Evolutionary conservation across 2,113 vertebrate species (phyloP).

Genomic region (Lagopus muta): DNA sequence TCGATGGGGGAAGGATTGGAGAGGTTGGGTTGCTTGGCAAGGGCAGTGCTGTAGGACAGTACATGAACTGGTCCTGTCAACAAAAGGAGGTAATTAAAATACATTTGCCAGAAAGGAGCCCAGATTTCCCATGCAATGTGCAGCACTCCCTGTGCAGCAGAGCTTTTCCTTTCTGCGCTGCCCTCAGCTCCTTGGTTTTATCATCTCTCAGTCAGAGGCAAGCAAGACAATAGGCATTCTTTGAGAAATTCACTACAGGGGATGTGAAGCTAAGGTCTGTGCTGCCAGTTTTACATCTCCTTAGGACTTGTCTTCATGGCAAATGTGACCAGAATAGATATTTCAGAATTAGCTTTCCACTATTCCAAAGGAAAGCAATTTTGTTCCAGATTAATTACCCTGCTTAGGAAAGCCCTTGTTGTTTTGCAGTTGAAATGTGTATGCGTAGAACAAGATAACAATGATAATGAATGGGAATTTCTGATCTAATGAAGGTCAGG

Average conservation of each 20-base stretch:
- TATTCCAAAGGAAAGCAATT: conserved; percentile 17
- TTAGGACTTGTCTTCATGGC: conserved; percentile 35
- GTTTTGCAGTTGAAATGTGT: accelerated
- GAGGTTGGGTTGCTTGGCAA: not conserved
- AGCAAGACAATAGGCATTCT: conserved; percentile 58
- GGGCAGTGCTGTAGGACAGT: not conserved
- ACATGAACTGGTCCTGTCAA: not conserved
- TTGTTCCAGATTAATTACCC: conserved; percentile 23
- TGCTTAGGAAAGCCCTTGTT: not conserved
- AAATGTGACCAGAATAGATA: conserved; percentile 68
- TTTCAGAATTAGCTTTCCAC: conserved; percentile 52
- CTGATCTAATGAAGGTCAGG: not conserved
- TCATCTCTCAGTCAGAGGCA: conserved; percentile 61
- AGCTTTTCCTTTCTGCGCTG: conserved; percentile 38
- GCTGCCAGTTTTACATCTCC: conserved; percentile 60
- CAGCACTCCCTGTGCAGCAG: not conserved
- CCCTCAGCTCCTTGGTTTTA: conserved; percentile 56
- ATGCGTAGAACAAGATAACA: not conserved
- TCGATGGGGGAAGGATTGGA: not conserved
- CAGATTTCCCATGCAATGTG: conserved; percentile 27
- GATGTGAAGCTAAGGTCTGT: conserved; percentile 14
- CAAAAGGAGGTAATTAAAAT: conserved; percentile 50
- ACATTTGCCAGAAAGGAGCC: conserved; percentile 28
- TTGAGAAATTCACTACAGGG: conserved; percentile 57
- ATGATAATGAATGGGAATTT: accelerated